Conservation (phyloP, 2,113 vertebrate species). For the Tyrannus savana region DNA sequence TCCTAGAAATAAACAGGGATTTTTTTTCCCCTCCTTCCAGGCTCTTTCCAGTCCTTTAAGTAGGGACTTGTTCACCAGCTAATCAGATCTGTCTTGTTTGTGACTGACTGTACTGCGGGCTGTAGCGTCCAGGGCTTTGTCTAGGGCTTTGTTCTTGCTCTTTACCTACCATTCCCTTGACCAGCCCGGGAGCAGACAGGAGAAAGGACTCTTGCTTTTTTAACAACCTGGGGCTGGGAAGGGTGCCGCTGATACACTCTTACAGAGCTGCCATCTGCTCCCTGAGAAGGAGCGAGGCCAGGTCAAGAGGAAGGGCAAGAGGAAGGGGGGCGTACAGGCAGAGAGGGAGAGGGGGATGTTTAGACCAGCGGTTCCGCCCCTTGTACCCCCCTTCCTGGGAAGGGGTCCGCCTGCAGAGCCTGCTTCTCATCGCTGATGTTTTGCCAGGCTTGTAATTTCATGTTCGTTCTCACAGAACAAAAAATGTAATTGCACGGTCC, state of each 20-base stretch:
- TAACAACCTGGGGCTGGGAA: rapidly evolving
- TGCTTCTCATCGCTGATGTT: neutral
- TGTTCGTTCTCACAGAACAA: conserved; percentile 18
- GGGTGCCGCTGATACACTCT: neutral
- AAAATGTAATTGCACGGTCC: conserved; percentile 16
- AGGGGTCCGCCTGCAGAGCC: neutral
- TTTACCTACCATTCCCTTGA: neutral
- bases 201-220: neutral
- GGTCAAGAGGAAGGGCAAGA: neutral
- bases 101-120: neutral
- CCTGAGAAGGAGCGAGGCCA: rapidly evolving
- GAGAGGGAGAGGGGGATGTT: neutral
- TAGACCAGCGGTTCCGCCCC: neutral
- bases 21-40: neutral
- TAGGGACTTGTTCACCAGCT: neutral
- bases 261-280: neutral
- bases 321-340: neutral
- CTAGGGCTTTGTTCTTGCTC: neutral
- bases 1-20: neutral
- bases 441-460: conserved; percentile 30
- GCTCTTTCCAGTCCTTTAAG: neutral
- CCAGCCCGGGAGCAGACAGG: neutral
- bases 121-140: neutral
- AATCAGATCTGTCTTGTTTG: neutral
- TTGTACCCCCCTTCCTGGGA: rapidly evolving